Evolutionary conservation across 1,140 invertebrate species (phyloP), one percentile per base, ranked within the genome.

Genomic region (Lasaia peninsularis): DNA sequence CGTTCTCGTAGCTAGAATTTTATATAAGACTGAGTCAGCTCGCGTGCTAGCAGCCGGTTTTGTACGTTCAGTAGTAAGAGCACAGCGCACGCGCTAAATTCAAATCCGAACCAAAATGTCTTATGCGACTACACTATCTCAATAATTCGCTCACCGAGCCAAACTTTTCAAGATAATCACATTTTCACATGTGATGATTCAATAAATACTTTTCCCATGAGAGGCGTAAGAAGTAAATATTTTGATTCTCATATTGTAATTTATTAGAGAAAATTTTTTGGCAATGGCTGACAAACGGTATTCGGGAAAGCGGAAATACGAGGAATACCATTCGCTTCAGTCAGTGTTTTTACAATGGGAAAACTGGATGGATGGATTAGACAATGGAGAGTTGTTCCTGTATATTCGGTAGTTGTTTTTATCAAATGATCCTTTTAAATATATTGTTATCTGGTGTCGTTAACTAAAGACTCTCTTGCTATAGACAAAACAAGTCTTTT

Each of bases 21-120:
- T 66, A 80, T 86, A 85, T 88, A 80, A 80, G 70, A 88, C 85
- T 88, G 83, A 88, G 77, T 82, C 72, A 84, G 78, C 77, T 71
- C 65, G 71, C 80, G 73, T 72, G 71, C 61, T 69, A 55, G 67
- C 73, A 63, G 72, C 78, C 70, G 80, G 83, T 88, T 88, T 88
- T 88, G 85, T 88, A 80, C 58, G 63, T 74, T 70, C 60, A 65
- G 56, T 58, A 61, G 67, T 65, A 69, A 63, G 62, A 65, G 63
- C 58, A 71, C 57, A 61, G 77, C 83, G 85, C 81, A 86, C 75
- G 83, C 85, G 83, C 81, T 67, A 76, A 73, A 60, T 49, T 33
- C 44, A 32, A 28, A 56, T 49, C 60, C 62, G 49, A 58, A 52
- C 52, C 68, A 48, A 73, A 84, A 80, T 40, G 80, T 59, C 71